Conservation (phyloP, 2,797 vertebrate genomes). For the Semotilus atromaculatus region DNA sequence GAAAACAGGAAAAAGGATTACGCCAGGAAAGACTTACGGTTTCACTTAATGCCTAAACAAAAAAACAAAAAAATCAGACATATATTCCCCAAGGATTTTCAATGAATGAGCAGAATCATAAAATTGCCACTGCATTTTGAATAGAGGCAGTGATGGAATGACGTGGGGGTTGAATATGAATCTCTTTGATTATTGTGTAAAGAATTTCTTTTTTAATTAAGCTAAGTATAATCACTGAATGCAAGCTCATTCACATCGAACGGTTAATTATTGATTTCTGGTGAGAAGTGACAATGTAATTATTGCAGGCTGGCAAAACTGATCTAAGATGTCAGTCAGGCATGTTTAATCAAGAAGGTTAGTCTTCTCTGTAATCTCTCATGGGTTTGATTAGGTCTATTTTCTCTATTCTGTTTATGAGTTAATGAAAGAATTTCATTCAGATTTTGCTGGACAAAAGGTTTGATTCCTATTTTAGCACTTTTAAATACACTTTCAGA, state of each 20-base stretch:
- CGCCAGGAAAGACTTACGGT: slow-evolving; percentile 63
- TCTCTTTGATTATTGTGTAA: slow-evolving; percentile 40
- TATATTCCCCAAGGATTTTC: slow-evolving; percentile 49
- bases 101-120: slow-evolving; percentile 59
- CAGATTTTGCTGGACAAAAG: not conserved
- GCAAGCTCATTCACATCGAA: slow-evolving; percentile 23
- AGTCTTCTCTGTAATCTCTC: not conserved
- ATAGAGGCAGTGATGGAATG: slow-evolving; percentile 25
- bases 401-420: not conserved
- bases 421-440: not conserved
- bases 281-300: slow-evolving; percentile 48
- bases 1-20: slow-evolving; percentile 68
- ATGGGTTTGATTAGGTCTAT: slow-evolving; percentile 31
- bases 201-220: slow-evolving; percentile 49
- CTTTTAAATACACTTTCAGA: not conserved
- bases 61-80: slow-evolving; percentile 65
- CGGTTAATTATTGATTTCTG: slow-evolving; percentile 42
- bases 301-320: slow-evolving; percentile 27
- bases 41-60: slow-evolving; percentile 70
- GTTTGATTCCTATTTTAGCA: not conserved
- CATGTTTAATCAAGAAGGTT: slow-evolving; percentile 31
- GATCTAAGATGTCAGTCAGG: slow-evolving; percentile 24
- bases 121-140: slow-evolving; percentile 54
- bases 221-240: slow-evolving; percentile 34
- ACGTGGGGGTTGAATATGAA: slow-evolving; percentile 13